phyloP scores from a whole-genome alignment of 2,797 vertebrate species.

The Ceryle rudis region DNA sequence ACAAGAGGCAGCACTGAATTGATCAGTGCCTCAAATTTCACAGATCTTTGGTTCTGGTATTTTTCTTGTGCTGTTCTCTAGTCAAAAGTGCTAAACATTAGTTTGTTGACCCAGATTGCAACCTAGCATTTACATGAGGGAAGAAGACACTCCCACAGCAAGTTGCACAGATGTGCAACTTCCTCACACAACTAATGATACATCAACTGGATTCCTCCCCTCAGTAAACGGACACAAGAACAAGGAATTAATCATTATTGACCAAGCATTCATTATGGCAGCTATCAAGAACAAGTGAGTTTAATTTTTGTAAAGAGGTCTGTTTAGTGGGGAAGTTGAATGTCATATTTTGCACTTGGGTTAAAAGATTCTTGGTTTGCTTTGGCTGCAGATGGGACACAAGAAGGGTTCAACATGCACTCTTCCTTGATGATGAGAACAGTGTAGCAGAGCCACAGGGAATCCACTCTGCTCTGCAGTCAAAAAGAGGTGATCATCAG shows the following conservation, averaged over 20 bases:
- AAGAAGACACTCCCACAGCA: conserved; percentile 40
- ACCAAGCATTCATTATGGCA: conserved; percentile 25
- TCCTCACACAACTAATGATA: conserved; percentile 7
- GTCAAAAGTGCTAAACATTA: neutral
- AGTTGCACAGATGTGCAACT: neutral
- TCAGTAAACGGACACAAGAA: neutral
- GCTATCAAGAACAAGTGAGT: neutral
- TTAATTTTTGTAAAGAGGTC: conserved; percentile 17
- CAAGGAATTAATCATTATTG: conserved; percentile 3
- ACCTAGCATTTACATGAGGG: neutral
- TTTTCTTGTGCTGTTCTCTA: neutral
- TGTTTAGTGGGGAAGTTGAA: neutral
- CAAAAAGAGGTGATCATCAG: neutral
- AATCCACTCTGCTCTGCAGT: neutral
- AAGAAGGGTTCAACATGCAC: neutral
- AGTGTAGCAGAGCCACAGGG: neutral
- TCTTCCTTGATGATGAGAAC: neutral
- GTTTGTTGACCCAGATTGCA: neutral
- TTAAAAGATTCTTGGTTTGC: neutral
- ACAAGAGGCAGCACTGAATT: neutral
- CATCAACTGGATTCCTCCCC: neutral
- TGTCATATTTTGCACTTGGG: neutral
- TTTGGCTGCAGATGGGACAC: neutral
- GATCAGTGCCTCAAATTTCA: neutral
- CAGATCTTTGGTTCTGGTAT: neutral